phyloP scores from a whole-genome alignment of 2,888 invertebrate genomes.

The Rotaria macrura region DNA sequence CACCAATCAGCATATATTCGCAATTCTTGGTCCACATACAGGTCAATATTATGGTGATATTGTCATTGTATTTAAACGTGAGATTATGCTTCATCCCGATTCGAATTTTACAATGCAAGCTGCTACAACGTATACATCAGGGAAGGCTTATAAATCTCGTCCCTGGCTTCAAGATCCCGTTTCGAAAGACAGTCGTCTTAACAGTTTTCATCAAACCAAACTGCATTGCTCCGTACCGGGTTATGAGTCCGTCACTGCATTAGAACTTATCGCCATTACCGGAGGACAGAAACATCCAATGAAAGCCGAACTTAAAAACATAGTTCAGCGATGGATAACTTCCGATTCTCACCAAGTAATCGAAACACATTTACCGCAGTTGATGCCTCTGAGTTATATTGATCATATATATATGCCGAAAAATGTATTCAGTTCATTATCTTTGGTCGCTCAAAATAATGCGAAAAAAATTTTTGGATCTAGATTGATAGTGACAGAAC shows the following conservation, averaged over 20 bases:
- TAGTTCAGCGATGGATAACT: background rate
- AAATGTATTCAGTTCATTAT: background rate
- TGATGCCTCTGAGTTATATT: background rate
- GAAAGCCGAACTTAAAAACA: background rate
- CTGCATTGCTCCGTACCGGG: background rate
- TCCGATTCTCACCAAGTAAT: background rate
- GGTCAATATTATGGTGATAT: background rate
- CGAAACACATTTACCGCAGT: background rate
- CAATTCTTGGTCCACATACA: background rate
- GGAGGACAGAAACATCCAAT: background rate
- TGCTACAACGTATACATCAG: background rate
- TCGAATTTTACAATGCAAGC: background rate
- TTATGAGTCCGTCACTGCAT: background rate
- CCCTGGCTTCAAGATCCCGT: background rate
- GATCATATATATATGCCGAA: background rate
- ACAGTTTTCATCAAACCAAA: background rate
- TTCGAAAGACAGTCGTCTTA: background rate
- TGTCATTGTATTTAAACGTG: background rate
- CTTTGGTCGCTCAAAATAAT: background rate
- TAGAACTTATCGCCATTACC: background rate
- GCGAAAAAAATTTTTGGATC: background rate
- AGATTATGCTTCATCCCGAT: background rate
- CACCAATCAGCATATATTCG: too few relatives aligned
- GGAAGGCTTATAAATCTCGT: background rate
- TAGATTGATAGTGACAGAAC: background rate